These are phyloP conservation scores for Ceratosolen fusciceps DNA, from an alignment of 1,140 invertebrate genomes.

Conservation along the genomic window DNA sequence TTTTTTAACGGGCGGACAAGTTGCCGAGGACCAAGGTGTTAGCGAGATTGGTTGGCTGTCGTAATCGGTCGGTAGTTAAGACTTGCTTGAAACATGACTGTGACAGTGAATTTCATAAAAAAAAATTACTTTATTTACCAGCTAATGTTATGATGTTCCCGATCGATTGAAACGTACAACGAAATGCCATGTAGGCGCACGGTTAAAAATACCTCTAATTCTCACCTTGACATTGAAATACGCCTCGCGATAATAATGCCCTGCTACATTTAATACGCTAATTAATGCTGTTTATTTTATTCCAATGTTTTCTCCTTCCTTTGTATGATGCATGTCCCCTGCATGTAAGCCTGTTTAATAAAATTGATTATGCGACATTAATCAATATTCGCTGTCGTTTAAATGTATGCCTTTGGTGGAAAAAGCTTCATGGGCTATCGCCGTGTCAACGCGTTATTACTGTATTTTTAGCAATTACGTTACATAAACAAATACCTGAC, in stretches of 20 bases:
- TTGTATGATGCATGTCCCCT: too few relatives aligned
- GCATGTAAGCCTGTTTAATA: too few relatives aligned
- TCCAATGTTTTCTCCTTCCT: neutral
- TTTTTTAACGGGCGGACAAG: too few relatives aligned
- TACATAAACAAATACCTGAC: neutral
- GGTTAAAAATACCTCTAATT: conserved; percentile 43
- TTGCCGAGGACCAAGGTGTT: neutral
- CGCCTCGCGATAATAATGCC: neutral
- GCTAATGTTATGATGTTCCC: neutral
- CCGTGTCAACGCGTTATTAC: neutral
- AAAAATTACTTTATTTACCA: too few relatives aligned
- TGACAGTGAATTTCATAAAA: too few relatives aligned
- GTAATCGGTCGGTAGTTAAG: too few relatives aligned
- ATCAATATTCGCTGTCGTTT: neutral
- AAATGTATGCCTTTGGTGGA: neutral
- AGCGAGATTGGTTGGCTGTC: neutral
- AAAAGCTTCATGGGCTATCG: neutral
- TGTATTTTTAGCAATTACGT: too few relatives aligned
- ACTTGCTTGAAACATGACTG: too few relatives aligned
- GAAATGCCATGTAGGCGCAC: neutral
- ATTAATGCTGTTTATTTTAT: neutral
- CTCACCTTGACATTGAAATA: conserved; percentile 44
- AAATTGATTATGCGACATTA: neutral
- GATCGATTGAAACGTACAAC: neutral
- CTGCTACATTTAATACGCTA: neutral